Base-by-base conservation (phyloP, 2,888 invertebrate genomes). In the Pachydiplax longipennis region DNA sequence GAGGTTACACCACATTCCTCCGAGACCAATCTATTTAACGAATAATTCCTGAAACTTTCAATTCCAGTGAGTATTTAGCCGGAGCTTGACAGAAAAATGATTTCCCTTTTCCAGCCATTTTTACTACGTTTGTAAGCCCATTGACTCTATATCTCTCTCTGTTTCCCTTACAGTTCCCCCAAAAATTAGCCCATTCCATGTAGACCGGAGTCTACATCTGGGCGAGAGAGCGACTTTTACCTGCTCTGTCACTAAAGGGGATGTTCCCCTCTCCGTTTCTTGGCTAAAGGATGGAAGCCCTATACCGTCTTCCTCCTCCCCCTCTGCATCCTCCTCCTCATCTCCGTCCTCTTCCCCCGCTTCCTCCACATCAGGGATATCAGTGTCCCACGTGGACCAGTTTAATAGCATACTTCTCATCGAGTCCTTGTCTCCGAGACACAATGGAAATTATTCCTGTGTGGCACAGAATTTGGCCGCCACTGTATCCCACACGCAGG, bases 361-460 rank as follows among this genome's bases (percentile, higher is more conserved):
- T 22, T 83, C 90, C 80, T 92, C 83, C 83, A 58, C 58, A 53
- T 87, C 87, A 65, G 87, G 96, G 92, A 95, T 96, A 94, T 95
- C 96, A 92, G 95, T 97, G 92, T 96, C 96, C 93, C 96, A 96
- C 94, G 96, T 97, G 94, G 96, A 97, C 94, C 96, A 96, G 94
- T 97, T 96, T 94, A 97, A 96, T 95, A 96, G 96, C 95, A 96
- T 97, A 94, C 95, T 97, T 94, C 96, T 96, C 94, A 96, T 97
- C 94, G 96, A 97, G 94, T 96, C 96, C 94, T 95, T 97, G 93
- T 96, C 96, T 93, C 96, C 96, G 93, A 96, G 96, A 94, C 97
- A 97, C 94, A 96, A 96, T 92, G 97, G 97, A 94, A 97, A 97
- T 94, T 97, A 97, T 94, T 96, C 96, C 92, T 97, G 97, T 94